Percentiles rank a stretch among this genome's conserved stretches.
phyloP scores from a whole-genome alignment of 2,113 vertebrate species.

The Vulpes ferrilata region DNA sequence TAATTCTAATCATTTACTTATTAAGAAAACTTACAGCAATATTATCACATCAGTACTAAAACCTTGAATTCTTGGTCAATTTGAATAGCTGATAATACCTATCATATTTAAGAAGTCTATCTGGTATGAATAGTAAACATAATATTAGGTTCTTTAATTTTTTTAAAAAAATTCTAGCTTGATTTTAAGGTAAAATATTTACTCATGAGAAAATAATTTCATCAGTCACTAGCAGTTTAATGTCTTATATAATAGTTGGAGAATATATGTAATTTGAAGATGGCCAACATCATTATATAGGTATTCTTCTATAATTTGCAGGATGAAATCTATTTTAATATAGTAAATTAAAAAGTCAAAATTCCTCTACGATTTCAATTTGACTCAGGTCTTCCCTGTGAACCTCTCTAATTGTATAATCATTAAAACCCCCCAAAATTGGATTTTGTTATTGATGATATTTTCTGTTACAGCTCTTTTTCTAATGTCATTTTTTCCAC shows the following conservation, averaged over 20 bases:
- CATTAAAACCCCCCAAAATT: neutral
- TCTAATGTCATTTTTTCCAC: neutral
- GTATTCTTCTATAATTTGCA: neutral
- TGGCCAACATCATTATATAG: neutral
- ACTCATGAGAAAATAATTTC: neutral
- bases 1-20: neutral
- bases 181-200: slow-evolving; percentile 20
- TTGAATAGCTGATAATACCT: neutral
- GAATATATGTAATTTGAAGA: neutral
- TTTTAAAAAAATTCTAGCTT: neutral
- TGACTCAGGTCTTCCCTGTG: neutral
- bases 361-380: neutral
- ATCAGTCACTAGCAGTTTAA: neutral
- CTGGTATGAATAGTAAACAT: neutral
- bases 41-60: neutral
- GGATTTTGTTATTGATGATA: neutral
- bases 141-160: neutral
- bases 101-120: neutral
- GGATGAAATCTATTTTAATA: neutral
- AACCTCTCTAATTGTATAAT: slow-evolving; percentile 5
- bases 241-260: neutral
- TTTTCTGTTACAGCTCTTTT: slow-evolving; percentile 8
- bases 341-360: neutral
- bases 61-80: neutral
- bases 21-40: slow-evolving; percentile 26